Base-by-base conservation (phyloP, 2,113 vertebrate species). In the Mus spicilegus region DNA sequence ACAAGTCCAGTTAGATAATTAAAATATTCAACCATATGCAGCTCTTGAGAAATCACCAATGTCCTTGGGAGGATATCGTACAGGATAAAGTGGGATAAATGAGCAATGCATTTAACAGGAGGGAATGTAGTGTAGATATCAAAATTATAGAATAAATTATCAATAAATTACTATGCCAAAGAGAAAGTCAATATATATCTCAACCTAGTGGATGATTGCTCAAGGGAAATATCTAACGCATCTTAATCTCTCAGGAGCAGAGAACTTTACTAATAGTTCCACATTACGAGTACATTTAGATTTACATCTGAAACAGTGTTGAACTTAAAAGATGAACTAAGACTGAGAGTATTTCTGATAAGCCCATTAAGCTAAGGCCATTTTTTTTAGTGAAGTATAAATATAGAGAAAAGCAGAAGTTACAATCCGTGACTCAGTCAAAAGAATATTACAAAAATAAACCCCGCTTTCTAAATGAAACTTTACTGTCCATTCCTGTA, bases 281-380 rank as follows among this genome's bases (percentile, higher is more conserved):
- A 86, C 9, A 80, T 65, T 94, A 84, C 63, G 28, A 91, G 67
- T 93, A 51, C 24, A 69, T 12, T 85, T 87, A 17, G 17, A 93
- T 88, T 92, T 95, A 87, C 13, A 81, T 81, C 49, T 46, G 33
- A 89, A 96, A 96, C 30, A 33, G 0, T 58, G 5, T 58, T 70
- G 39, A 91, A 61, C 28, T 76, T 51, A 75, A 81, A 19, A 86
- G 9, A 58, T 28, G 10, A 84, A 7, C 33, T 87, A 75, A 46
- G 14, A n/a, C 39, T 87, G 63, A 72, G 70, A 84, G 36, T 39
- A 91, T 93, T 91, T 85, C 92, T 94, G 24, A 67, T 56, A 93
- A 87, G 28, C 42, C 39, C 28, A 78, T 8, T 9, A n/a, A 94
- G 1, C 22, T 88, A 90, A 84, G 24, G 63, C 2, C 4, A 30